Conservation (phyloP, 2,888 invertebrate species). For the Anodontia alba region DNA sequence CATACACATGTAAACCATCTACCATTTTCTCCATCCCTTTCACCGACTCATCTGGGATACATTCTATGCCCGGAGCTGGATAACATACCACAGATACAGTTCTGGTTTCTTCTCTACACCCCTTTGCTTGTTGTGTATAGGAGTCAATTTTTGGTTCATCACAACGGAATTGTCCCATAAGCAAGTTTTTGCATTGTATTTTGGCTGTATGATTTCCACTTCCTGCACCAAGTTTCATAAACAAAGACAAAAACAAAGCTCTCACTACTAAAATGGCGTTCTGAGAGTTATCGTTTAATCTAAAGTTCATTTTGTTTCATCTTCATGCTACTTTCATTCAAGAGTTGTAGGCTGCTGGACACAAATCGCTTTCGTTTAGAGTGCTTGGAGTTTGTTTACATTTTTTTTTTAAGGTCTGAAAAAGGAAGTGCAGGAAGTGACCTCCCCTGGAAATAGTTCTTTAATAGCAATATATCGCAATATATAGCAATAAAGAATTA, state of each 20-base stretch:
- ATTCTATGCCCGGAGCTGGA: constrained; percentile 93
- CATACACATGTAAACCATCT: constrained; percentile 88
- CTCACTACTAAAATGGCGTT: not conserved
- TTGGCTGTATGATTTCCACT: not conserved
- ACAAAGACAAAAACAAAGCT: not conserved
- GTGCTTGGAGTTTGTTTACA: no score
- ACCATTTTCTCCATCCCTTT: constrained; percentile 68
- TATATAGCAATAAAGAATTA: no score
- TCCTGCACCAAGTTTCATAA: not conserved
- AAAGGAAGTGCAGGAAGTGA: no score
- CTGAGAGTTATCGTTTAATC: not conserved
- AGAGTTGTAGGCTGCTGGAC: no score
- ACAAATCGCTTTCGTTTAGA: no score
- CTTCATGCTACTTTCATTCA: no score
- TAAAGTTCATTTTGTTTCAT: not conserved
- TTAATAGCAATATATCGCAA: no score
- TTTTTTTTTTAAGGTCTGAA: no score
- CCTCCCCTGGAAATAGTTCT: no score
- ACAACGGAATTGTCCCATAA: constrained; percentile 83
- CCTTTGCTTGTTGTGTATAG: constrained; percentile 94
- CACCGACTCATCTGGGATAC: constrained; percentile 85
- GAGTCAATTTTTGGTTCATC: constrained; percentile 89
- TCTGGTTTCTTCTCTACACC: constrained; percentile 91
- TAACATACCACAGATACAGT: constrained; percentile 90
- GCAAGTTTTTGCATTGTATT: constrained; percentile 60